Base-by-base conservation (phyloP, 2,888 invertebrate species). In the Xestia rhomboidea region DNA sequence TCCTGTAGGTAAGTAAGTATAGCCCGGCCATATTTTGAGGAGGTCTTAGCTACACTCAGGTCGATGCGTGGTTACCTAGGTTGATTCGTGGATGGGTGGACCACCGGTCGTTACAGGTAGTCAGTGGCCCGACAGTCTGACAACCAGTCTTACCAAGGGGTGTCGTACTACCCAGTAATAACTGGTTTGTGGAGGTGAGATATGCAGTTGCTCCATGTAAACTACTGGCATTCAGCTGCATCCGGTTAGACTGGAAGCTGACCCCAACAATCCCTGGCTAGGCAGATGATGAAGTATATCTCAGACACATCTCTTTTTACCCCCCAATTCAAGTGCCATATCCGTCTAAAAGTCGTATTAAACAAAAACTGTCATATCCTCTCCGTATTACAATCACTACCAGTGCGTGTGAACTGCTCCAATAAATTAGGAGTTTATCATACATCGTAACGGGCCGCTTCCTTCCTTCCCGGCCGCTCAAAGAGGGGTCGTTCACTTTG, bases 351-450 rank as follows among this genome's bases (percentile, higher is more conserved):
- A 68, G n/a, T 54, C 34, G 34, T 57, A 81, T 81, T 73, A 71
- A 75, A 81, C 77, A 75, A 79, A 87, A 87, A 86, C 81, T 82
- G 83, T 81, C 79, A 86, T 81, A 83, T 86, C 86, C 83, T 84
- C 75, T 75, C 73, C 63, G 49, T 57, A 74, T 69, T 72, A 82
- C 76, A 85, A 81, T 79, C 60, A 63, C 69, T 80, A 77, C 71
- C 79, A 76, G 85, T 88, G 83, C 90, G 91, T 92, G 92, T 89
- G 92, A 92, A 91, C 90, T 81, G 84, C 70, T 76, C 84, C 84
- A 83, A 89, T 87, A 84, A 87, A 82, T 83, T 79, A 68, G n/a
- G 64, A 73, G 62, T 68, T 68, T 68, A 80, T 79, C 46, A 74
- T 68, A 84, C 74, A 86, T 77, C 73, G 86, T 89, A 91, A 89